Conservation (phyloP, 2,888 invertebrate species). For the Cataglyphis rosenhaueri region DNA sequence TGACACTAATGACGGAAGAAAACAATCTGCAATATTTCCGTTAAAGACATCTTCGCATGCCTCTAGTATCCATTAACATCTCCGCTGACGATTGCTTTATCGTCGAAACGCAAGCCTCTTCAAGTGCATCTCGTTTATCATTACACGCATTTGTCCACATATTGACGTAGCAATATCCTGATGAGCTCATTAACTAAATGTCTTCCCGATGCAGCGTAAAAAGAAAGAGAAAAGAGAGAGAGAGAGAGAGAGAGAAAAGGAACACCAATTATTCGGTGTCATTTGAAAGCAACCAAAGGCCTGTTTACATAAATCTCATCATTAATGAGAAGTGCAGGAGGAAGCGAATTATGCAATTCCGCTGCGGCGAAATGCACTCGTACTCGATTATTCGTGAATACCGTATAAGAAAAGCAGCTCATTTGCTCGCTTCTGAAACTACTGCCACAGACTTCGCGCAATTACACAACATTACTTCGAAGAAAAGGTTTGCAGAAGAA, state of each 20-base stretch:
- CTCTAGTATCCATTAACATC: conserved; percentile 4
- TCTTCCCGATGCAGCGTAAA: conserved; percentile 31
- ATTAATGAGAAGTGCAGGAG: conserved; percentile 6
- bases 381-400: conserved; percentile 19
- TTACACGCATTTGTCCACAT: neutral
- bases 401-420: neutral
- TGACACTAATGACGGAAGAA: neutral
- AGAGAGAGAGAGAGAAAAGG: neutral
- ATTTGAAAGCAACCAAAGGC: conserved; percentile 25
- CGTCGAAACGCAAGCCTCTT: neutral
- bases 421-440: neutral
- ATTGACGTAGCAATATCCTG: conserved; percentile 3
- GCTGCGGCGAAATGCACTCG: neutral
- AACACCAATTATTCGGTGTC: conserved; percentile 22
- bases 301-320: neutral
- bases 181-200: conserved; percentile 40
- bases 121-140: conserved; percentile 1
- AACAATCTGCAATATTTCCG: neutral
- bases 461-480: conserved; percentile 9
- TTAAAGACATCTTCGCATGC: no score
- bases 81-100: neutral
- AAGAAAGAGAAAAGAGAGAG: neutral
- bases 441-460: neutral
- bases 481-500: neutral
- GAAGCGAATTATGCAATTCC: conserved; percentile 25